Evolutionary conservation across 30 jellyfish, hydroid and myxozoan species (phyloP), one percentile per base, ranked within the genome.

Genomic region (Cassiopea xamachana): DNA sequence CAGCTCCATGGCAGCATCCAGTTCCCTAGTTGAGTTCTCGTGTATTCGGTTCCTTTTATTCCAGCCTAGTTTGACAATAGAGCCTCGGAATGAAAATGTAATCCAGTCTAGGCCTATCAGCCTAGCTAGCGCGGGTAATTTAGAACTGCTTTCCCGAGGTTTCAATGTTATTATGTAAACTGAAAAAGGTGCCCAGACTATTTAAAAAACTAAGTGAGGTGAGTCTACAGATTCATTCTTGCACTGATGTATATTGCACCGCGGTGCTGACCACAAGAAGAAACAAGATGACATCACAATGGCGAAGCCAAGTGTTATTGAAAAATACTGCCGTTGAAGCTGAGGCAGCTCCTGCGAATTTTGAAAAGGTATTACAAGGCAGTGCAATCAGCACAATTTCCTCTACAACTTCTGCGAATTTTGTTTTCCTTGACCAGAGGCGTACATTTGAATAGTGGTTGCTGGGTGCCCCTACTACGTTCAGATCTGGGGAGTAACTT

Each of bases 281-380:
- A 14, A 17, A 44, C 47, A 82, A 68, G 12, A 89, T 89, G 92
- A 80, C 96, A 1, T 72, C 89, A 9, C 18, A 70, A 7, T 71
- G 69, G 76, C 78, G 96, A 17, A 89, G 92, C 68, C 77, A 81
- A 75, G 92, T 81, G 46, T 89, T 49, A 45, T 44, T 72, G 13
- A 81, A 82, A 50, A 85, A 74, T 1, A 60, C 44, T 73, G 87
- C 60, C 44, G 50, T 43, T 46, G 80, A 72, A 19, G 1, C 60
- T 15, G 70, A 76, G 8, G 89, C 18, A 39, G 8, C 67, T 16
- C 85, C 84, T 58, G 94, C 94, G 46, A 70, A 64, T 17, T 87
- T 87, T 69, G 94, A 87, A 43, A 87, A 87, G 94, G 94, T 85
- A 72, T 15, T 15, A 60, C 3, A 81, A 44, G 2, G n/a, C 14